Evolutionary conservation across 1,140 invertebrate genomes (phyloP).

Genomic region (Chironomus striatipennis): DNA sequence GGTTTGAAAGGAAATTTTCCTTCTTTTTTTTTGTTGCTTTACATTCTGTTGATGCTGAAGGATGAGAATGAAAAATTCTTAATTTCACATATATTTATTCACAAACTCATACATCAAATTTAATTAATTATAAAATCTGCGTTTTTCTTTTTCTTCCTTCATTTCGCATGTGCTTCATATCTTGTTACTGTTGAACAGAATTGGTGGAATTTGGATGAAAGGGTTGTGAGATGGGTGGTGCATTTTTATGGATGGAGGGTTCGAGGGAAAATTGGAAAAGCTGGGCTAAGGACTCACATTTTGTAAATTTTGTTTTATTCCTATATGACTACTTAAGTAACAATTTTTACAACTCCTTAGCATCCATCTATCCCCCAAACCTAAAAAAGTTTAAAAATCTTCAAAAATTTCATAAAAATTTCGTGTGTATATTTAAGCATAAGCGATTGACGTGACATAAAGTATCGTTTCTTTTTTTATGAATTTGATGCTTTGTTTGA

Average conservation of each 20-base stretch:
- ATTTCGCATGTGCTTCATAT: not conserved
- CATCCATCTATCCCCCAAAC: no score
- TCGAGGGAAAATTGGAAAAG: no score
- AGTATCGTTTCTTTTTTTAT: not conserved
- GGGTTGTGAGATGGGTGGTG: no score
- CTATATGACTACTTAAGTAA: no score
- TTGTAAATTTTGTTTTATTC: no score
- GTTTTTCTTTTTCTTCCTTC: not conserved
- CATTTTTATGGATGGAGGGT: no score
- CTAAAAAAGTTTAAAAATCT: no score
- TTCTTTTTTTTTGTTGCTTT: not conserved
- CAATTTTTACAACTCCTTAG: no score
- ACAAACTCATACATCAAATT: slow-evolving; percentile 23
- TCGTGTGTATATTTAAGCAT: no score
- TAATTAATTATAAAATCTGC: slow-evolving; percentile 23
- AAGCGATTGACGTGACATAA: slow-evolving; percentile 21
- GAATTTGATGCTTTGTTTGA: not conserved
- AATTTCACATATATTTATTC: not conserved
- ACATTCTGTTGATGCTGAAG: not conserved
- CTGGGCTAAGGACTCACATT: no score
- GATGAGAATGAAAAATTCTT: not conserved
- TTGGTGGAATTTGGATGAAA: no score
- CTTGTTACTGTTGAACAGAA: not conserved
- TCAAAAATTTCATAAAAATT: not conserved
- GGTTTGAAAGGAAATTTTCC: slow-evolving; percentile 15